Evolutionary conservation across 2,797 vertebrate species (phyloP).

Genomic region (Chloroceryle amazona): DNA sequence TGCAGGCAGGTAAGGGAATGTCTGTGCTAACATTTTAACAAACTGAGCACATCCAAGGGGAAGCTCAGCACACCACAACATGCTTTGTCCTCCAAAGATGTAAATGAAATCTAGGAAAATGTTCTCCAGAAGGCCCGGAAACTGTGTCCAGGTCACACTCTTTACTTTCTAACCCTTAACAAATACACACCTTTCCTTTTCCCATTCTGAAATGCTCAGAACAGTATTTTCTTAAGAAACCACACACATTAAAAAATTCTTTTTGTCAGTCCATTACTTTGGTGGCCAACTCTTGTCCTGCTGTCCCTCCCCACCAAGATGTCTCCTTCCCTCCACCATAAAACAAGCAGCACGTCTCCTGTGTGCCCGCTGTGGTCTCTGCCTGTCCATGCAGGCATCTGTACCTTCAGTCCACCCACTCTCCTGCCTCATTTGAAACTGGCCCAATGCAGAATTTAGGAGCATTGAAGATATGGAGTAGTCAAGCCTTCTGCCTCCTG

Average conservation of each 20-base stretch:
- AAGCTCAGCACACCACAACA: background rate
- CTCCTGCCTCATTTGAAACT: background rate
- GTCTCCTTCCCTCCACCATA: background rate
- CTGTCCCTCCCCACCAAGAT: background rate
- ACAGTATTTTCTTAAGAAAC: background rate
- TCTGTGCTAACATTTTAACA: background rate
- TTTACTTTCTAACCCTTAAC: background rate
- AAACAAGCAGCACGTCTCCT: background rate
- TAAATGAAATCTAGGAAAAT: background rate
- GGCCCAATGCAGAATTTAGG: background rate
- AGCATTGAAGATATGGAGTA: accelerated
- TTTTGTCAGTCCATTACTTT: background rate
- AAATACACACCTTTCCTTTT: background rate
- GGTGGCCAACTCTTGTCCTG: background rate
- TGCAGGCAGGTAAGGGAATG: background rate
- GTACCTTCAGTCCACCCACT: background rate
- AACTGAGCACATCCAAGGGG: background rate
- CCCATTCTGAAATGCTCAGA: background rate
- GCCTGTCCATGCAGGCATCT: background rate
- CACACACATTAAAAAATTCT: background rate
- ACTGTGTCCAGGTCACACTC: background rate
- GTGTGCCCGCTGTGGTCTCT: background rate
- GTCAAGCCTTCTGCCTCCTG: background rate
- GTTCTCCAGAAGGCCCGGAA: background rate
- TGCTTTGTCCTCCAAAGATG: background rate